phyloP scores from a whole-genome alignment of 1,140 invertebrate genomes.

The Cydia splendana region DNA sequence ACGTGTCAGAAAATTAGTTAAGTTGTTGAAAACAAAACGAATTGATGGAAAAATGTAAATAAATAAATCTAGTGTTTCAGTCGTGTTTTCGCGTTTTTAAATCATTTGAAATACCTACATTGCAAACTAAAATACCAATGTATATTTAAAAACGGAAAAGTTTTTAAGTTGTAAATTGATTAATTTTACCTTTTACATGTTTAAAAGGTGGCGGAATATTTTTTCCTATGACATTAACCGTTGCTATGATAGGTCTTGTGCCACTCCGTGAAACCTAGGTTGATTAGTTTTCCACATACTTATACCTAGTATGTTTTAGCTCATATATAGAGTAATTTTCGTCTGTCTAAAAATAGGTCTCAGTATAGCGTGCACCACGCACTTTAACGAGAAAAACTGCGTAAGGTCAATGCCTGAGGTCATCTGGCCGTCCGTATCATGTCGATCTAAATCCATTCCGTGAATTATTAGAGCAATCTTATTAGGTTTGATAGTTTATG shows the following conservation, averaged over 20 bases:
- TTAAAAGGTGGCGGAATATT: neutral
- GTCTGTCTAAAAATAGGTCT: neutral
- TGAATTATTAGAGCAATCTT: slow-evolving; percentile 1
- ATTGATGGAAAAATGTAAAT: too few species aligned
- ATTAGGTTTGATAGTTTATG: slow-evolving; percentile 7
- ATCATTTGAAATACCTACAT: too few species aligned
- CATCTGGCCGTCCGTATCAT: neutral
- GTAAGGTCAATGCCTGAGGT: slow-evolving; percentile 13
- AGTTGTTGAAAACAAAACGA: too few species aligned
- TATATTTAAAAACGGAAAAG: too few species aligned
- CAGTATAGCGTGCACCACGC: slow-evolving; percentile 7
- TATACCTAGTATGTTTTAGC: neutral
- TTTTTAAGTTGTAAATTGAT: too few species aligned
- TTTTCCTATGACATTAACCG: neutral
- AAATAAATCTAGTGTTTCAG: too few species aligned
- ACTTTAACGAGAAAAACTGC: slow-evolving; percentile 5
- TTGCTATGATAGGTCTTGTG: neutral
- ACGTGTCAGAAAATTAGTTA: too few species aligned
- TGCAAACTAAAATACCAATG: too few species aligned
- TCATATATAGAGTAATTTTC: neutral
- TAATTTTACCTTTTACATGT: too few species aligned
- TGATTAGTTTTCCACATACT: neutral
- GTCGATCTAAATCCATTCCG: neutral
- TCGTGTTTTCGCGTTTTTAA: too few species aligned
- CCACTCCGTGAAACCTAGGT: neutral